A percentile compares a stretch with the other conserved stretches of the same genome.
phyloP scores from a whole-genome alignment of 1,140 invertebrate genomes.

The Steinernema feltiae region DNA sequence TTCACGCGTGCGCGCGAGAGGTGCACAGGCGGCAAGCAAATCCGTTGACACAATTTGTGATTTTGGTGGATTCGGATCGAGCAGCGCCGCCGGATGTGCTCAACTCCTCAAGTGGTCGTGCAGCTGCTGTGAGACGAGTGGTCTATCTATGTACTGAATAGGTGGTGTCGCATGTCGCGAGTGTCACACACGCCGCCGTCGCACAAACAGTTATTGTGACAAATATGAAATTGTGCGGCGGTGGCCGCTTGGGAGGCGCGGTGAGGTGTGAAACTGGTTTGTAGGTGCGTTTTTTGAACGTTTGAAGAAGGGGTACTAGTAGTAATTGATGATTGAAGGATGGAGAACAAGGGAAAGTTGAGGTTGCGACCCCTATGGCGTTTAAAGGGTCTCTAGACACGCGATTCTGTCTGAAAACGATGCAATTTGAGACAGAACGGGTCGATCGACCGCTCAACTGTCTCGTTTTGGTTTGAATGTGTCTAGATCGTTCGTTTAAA shows the following conservation, averaged over 20 bases:
- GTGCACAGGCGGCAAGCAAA: background rate
- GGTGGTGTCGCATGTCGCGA: background rate
- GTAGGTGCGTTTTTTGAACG: background rate
- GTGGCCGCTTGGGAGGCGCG: too few relatives aligned
- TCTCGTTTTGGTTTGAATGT: too few relatives aligned
- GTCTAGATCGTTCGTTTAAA: too few relatives aligned
- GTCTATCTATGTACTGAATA: too few relatives aligned
- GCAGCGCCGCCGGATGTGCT: background rate
- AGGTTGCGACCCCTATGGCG: background rate
- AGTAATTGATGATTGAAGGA: background rate
- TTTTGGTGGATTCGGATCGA: background rate
- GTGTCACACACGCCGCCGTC: too few relatives aligned
- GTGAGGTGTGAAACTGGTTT: background rate
- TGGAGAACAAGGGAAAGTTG: background rate
- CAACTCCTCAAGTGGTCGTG: slow-evolving; percentile 11
- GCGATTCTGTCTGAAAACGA: background rate
- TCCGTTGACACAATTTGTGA: background rate
- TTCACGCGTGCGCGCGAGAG: background rate
- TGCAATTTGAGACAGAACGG: too few relatives aligned
- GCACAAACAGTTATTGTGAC: slow-evolving; percentile 12
- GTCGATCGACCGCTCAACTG: too few relatives aligned
- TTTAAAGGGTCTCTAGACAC: background rate
- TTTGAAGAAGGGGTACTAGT: background rate
- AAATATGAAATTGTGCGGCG: background rate
- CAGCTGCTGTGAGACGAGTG: too few relatives aligned